phyloP scores from a whole-genome alignment of 2,888 invertebrate species.

The Meteorus colon region DNA sequence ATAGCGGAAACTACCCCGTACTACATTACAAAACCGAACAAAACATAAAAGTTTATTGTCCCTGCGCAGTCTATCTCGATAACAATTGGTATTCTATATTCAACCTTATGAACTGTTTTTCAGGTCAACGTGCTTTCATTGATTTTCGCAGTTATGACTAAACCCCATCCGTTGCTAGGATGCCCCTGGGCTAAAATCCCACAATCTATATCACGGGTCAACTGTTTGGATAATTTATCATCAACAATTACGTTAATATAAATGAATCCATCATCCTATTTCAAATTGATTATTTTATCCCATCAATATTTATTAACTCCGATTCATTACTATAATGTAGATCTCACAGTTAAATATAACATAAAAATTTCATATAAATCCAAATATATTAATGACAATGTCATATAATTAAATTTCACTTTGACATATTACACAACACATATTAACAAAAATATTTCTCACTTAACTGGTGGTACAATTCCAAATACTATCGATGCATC shows the following conservation, averaged over 20 bases:
- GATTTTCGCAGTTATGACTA: constrained; percentile 22
- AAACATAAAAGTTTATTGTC: constrained; percentile 30
- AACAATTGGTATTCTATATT: constrained; percentile 25
- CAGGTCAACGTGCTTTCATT: constrained; percentile 34
- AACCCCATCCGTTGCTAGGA: constrained; percentile 24
- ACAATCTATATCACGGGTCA: constrained; percentile 1
- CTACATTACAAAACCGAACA: constrained; percentile 19
- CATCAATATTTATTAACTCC: background rate
- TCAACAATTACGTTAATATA: constrained; percentile 6
- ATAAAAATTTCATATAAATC: no score
- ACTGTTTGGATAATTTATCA: constrained; percentile 5
- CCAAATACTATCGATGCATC: constrained; percentile 15
- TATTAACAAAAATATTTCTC: background rate
- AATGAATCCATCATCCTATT: background rate
- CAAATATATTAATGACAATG: no score
- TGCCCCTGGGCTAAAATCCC: constrained; percentile 8
- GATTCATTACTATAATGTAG: background rate
- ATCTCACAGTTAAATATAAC: no score
- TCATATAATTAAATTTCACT: background rate
- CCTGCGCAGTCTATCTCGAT: constrained; percentile 21
- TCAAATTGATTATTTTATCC: background rate
- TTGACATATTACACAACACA: background rate
- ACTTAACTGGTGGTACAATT: background rate
- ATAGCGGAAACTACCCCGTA: constrained; percentile 10
- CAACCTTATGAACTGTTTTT: constrained; percentile 29